Evolutionary conservation across 2,888 invertebrate species (phyloP).

Genomic region (Drosophila mettleri): DNA sequence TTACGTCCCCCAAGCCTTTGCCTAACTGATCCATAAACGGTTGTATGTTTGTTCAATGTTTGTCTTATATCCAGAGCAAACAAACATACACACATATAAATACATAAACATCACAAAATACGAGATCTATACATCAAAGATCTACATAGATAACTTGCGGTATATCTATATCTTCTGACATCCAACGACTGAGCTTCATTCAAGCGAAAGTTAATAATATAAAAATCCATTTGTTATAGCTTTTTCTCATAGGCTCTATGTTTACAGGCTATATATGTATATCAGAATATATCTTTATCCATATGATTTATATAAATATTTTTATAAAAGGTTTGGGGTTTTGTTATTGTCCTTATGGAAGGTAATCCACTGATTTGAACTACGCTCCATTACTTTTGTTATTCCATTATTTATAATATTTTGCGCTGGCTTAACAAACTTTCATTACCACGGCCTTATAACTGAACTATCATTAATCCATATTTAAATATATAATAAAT

Average conservation of each 20-base stretch:
- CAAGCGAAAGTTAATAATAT: neutral
- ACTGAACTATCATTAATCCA: conserved; percentile 26
- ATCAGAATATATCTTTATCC: neutral
- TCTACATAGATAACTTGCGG: neutral
- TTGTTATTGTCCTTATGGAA: conserved; percentile 20
- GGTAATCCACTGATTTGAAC: conserved; percentile 16
- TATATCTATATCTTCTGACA: no score
- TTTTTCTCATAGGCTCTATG: neutral
- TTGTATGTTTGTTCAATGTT: conserved; percentile 40
- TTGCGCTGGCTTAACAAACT: conserved; percentile 53
- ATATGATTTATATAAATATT: neutral
- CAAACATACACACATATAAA: conserved; percentile 30
- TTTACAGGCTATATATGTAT: conserved; percentile 4
- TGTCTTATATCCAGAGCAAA: conserved; percentile 39
- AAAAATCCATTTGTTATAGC: neutral
- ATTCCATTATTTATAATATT: conserved; percentile 42
- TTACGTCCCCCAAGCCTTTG: conserved; percentile 32
- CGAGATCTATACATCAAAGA: conserved; percentile 2
- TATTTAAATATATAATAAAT: neutral
- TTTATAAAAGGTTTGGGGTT: conserved; percentile 29
- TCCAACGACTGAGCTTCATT: neutral
- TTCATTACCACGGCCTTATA: conserved; percentile 60
- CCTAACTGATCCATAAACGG: conserved; percentile 20
- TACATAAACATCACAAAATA: neutral
- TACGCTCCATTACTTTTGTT: conserved; percentile 33